Evolutionary conservation across 2,113 vertebrate genomes (phyloP), one percentile per base, ranked within the genome.

Genomic region (Protobothrops mucrosquamatus): DNA sequence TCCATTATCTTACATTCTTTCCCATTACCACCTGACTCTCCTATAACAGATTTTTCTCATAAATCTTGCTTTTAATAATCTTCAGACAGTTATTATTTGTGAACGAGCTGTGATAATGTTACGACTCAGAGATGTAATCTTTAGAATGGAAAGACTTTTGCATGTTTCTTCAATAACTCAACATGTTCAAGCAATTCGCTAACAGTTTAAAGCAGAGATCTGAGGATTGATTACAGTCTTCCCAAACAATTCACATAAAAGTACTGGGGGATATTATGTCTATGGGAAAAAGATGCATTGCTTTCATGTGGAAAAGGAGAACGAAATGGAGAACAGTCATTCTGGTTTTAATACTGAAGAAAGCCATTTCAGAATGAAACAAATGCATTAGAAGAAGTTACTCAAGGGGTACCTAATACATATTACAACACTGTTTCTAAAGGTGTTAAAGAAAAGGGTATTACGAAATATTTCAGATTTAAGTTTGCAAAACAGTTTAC

Each of bases 71-170:
- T 81, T 81, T 39, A 81, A 81, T 81, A 43, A 81, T 81, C 34
- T 22, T 43, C 34, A 81, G 69, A 81, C n/a, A 39, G 0, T 11
- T 51, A 10, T 0, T 64, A 14, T 87, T 61, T 29, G 6, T 29
- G 91, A 61, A 74, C 12, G 56, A 39, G 0, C n/a, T 91, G 11
- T n/a, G 8, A 0, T 54, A 11, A 0, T 0, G 0, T 22, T 81
- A n/a, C 20, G 20, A 52, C 54, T 85, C 59, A 4, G n/a, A 29
- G 24, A 89, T 52, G 4, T 57, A 15, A 34, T 46, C 10, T 48
- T 89, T 34, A 20, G 48, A 89, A 89, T n/a, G 14, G 11, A 89
- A 26, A 34, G 48, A 52, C 23, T 43, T 43, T 10, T 23, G 34
- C 87, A 91, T 26, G 55, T 55, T 91, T 87, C 29, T 87, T 48